Evolutionary conservation across 2,113 vertebrate species (phyloP), one percentile per base, ranked within the genome.

Genomic region (Bombycilla garrulus): DNA sequence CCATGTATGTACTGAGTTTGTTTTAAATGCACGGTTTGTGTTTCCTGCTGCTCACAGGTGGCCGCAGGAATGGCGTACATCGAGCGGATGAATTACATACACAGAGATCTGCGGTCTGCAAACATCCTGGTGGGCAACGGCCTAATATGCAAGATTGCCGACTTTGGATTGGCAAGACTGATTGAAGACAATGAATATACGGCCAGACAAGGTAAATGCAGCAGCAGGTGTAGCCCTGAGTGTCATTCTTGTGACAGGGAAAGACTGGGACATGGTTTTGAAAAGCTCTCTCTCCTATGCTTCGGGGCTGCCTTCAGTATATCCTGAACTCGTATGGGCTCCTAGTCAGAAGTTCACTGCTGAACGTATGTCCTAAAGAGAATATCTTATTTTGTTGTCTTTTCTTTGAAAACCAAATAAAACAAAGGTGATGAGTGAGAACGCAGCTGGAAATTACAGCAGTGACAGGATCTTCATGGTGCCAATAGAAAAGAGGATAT

Each of bases 171-270:
- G 96, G 99, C 99, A 83, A 97, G 99, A 77, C 97, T 99, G 94
- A 99, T 99, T 71, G 99, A 99, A 95, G 99, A 99, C 97, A 99
- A 99, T 2, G 99, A 99, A 69, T 99, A 99, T 97, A 99, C 99
- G 1, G 99, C 99, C 45, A 98, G 99, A 82, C 99, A 99, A 98
- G 99, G 99, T 99, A 95, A 77, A 84, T 40, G 12, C 20, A 42
- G 62, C 8, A 2, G 73, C 58, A 12, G 1, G 5, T 10, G 2
- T 26, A 56, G 77, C 28, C 23, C 67, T 33, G 31, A 57, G 25
- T 35, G 9, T 36, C 58, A 2, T 88, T 66, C 57, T 19, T 69
- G 25, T 65, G 67, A 60, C 47, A 42, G 18, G 48, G 42, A 28
- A 62, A 48, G 45, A 71, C 26, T 12, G 24, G 50, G 60, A 72